Base-by-base conservation (phyloP, 1,140 invertebrate species). In the Anadara kagoshimensis region DNA sequence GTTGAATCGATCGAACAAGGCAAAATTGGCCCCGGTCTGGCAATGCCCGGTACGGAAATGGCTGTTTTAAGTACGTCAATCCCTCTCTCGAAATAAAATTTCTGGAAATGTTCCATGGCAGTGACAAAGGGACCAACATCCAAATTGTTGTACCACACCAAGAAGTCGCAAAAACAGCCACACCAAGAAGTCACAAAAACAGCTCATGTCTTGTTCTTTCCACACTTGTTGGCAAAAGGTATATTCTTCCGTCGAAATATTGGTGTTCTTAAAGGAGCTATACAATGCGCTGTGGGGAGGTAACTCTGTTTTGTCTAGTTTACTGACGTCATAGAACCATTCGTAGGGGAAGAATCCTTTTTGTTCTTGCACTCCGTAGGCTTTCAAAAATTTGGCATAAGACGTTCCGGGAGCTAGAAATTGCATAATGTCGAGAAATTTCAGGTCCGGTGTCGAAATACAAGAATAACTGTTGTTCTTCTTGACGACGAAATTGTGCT, bases 371-470 rank as follows among this genome's bases (percentile, higher is more conserved):
- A n/a, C n/a, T n/a, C n/a, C n/a, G n/a, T 68, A 81, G 1, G 82
- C 76, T 22, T 73, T 78, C 7, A 80, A 51, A 63, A 78, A 82
- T 36, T 69, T 45, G 16, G 53, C 22, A 20, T 78, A 80, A 5
- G 14, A 22, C 7, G 62, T 56, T 43, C 76, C 76, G 0, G 82
- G 78, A 16, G 80, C 70, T 11, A 80, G 41, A 53, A 62, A 81
- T 20, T 69, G 51, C 7, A 57, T 58, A 14, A 76, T 73, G 45
- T 78, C 76, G 11, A 71, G 36, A 54, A 70, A 71, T 45, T n/a
- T n/a, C n/a, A n/a, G n/a, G n/a, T n/a, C n/a, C n/a, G n/a, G n/a
- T n/a, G n/a, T n/a, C n/a, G n/a, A n/a, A 14, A 78, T 12, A 54
- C 76, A 78, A 22, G 65, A 49, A 41, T 75, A 73, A 0, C n/a